phyloP scores from a whole-genome alignment of 2,797 vertebrate species.

The Sebastes cheni region DNA sequence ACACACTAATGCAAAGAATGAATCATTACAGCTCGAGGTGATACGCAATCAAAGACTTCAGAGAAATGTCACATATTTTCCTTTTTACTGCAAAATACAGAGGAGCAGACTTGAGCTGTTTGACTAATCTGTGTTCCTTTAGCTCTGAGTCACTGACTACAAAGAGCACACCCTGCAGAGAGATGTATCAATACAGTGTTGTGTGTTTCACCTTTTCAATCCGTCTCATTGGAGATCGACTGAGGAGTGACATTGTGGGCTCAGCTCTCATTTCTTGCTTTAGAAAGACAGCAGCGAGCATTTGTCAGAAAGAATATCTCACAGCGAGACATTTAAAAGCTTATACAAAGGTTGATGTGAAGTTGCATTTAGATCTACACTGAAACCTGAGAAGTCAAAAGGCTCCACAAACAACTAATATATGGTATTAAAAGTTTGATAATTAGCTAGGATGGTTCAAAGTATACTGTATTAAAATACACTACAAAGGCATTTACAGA shows the following conservation, averaged over 20 bases:
- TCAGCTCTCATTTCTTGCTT: neutral
- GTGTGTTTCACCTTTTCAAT: conserved; percentile 21
- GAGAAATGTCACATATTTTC: neutral
- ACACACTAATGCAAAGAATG: conserved; percentile 1
- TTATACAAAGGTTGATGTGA: neutral
- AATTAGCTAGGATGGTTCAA: conserved; percentile 9
- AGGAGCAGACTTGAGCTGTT: neutral
- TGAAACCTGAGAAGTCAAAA: conserved; percentile 7
- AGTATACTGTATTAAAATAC: neutral
- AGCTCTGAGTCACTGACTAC: neutral
- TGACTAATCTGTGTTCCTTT: conserved; percentile 12
- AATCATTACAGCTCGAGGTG: conserved; percentile 3
- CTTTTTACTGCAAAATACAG: neutral
- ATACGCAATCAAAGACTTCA: conserved; percentile 7
- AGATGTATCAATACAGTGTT: conserved; percentile 19
- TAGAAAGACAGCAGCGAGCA: neutral
- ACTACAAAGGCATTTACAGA: neutral
- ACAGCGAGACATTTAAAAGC: conserved; percentile 6
- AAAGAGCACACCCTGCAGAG: conserved; percentile 40
- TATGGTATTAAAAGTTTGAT: conserved; percentile 6
- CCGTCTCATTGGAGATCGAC: conserved; percentile 16
- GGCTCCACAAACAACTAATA: neutral
- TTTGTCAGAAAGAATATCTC: conserved; percentile 22
- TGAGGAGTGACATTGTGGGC: neutral
- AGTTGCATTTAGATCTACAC: neutral